These are phyloP conservation scores for Phoenicopterus ruber DNA, from an alignment of 2,113 vertebrate species.

Conservation along the genomic window DNA sequence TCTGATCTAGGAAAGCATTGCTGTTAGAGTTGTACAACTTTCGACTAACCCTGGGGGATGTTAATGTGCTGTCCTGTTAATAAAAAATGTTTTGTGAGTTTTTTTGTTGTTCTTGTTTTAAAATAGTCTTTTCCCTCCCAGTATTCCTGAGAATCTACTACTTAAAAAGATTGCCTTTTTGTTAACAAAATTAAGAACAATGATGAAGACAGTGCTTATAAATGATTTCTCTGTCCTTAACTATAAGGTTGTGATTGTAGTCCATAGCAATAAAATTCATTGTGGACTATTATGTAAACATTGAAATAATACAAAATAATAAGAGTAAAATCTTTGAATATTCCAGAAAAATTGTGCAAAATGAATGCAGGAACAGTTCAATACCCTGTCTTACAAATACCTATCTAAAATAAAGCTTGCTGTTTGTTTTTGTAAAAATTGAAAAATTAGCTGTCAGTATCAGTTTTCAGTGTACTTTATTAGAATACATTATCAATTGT, in stretches of 20 bases:
- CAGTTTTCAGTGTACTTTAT: neutral
- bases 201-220: neutral
- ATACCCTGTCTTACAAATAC: neutral
- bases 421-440: neutral
- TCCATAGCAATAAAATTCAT: neutral
- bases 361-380: neutral
- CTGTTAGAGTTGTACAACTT: neutral
- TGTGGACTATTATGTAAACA: neutral
- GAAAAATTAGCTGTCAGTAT: neutral
- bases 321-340: neutral
- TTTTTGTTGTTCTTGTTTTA: neutral
- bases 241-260: neutral
- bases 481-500: neutral
- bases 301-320: neutral
- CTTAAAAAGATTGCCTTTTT: neutral
- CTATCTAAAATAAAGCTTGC: neutral
- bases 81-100: neutral
- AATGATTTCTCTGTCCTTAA: neutral
- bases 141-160: neutral
- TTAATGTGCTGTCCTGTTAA: neutral
- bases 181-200: neutral
- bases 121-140: neutral
- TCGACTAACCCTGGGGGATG: neutral
- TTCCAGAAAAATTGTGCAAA: neutral
- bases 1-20: neutral